These are phyloP conservation scores for Sylvilagus floridanus DNA, from an alignment of 2,797 vertebrate species.

Conservation along the genomic window DNA sequence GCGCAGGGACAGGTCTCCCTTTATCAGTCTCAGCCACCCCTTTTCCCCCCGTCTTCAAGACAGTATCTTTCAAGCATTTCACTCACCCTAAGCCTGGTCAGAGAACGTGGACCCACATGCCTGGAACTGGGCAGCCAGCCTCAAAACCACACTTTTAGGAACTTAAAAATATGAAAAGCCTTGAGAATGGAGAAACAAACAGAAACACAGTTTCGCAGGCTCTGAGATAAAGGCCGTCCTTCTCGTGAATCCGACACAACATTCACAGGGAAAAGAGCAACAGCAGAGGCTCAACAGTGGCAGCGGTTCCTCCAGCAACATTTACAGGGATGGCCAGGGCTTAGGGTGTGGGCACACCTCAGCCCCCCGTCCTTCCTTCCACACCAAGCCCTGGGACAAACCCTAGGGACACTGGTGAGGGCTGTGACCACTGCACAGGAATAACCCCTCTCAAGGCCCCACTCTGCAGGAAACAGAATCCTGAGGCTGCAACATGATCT, in stretches of 20 bases:
- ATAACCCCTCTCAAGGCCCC: background rate
- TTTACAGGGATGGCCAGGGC: background rate
- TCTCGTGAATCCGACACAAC: background rate
- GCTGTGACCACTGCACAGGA: background rate
- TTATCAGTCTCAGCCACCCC: background rate
- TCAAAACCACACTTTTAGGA: slow-evolving; percentile 27
- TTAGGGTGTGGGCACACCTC: background rate
- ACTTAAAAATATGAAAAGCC: slow-evolving; percentile 63
- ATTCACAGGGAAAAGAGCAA: background rate
- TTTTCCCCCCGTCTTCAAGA: background rate
- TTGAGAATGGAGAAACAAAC: slow-evolving; percentile 61
- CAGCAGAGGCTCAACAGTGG: background rate
- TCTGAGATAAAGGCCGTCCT: slow-evolving; percentile 58
- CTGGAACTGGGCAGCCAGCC: background rate
- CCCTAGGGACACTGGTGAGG: background rate
- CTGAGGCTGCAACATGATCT: background rate
- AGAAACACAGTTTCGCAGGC: slow-evolving; percentile 71
- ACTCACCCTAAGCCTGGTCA: slow-evolving; percentile 37
- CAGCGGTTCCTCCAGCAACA: background rate
- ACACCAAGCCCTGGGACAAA: background rate
- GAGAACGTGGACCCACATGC: background rate
- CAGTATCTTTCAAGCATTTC: background rate
- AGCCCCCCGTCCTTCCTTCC: background rate
- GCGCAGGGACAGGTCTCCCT: background rate
- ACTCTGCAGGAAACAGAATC: background rate